A percentile compares a stretch with the other conserved stretches of the same genome.
Evolutionary conservation across 2,113 vertebrate genomes (phyloP).

Genomic region (Microcebus ravelobensis): DNA sequence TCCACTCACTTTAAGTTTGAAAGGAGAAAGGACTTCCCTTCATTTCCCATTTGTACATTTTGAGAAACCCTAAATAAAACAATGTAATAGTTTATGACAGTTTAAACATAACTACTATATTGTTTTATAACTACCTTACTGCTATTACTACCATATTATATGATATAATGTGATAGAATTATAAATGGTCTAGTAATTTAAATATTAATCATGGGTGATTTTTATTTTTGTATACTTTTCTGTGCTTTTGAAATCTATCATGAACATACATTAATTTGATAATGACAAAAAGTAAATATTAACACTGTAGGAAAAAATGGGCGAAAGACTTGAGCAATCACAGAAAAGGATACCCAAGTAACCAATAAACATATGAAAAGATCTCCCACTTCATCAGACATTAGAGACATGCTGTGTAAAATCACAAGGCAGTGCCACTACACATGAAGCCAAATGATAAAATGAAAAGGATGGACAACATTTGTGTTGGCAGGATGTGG

Average conservation of each 20-base stretch:
- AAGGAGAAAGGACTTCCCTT: background rate
- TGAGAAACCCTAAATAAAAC: background rate
- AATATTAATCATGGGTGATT: conserved; percentile 18
- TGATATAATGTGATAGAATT: background rate
- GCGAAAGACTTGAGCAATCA: conserved; percentile 18
- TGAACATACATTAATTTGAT: conserved; percentile 1
- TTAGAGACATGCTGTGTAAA: conserved; percentile 4
- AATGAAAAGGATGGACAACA: background rate
- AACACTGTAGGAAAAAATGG: conserved; percentile 3
- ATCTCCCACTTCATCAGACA: background rate
- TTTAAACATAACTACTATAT: background rate
- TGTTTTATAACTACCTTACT: background rate
- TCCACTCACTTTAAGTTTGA: background rate
- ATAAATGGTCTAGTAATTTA: background rate
- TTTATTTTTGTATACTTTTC: conserved; percentile 22
- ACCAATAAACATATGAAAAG: background rate
- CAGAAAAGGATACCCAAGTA: background rate
- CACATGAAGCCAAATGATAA: background rate
- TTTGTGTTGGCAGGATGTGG: background rate
- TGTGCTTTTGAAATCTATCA: background rate
- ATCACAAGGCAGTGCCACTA: background rate
- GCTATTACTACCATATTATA: background rate
- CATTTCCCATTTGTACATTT: background rate
- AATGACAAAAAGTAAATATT: conserved; percentile 25
- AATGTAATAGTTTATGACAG: background rate